Conservation (phyloP, 2,888 invertebrate species). For the Brachyopa scutellaris region DNA sequence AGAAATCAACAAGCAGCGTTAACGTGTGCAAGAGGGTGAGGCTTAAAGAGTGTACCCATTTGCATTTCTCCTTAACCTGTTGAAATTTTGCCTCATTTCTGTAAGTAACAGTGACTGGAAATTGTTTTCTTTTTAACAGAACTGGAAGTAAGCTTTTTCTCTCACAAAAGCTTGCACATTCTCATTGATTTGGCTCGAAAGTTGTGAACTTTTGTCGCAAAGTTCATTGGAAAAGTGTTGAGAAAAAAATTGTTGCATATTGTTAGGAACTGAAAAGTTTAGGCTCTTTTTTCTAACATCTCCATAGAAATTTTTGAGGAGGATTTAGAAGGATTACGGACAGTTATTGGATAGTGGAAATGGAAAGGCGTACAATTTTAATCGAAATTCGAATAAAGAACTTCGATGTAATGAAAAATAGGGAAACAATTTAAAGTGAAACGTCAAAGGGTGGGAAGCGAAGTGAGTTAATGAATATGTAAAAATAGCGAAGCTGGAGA, state of each 20-base stretch:
- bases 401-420: slow-evolving; percentile 3
- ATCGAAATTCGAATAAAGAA: slow-evolving; percentile 33
- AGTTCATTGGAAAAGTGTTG: background rate
- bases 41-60: background rate
- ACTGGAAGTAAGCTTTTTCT: slow-evolving; percentile 40
- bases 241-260: slow-evolving; percentile 26
- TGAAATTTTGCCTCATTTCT: slow-evolving; percentile 8
- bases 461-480: background rate
- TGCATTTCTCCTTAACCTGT: slow-evolving; percentile 37
- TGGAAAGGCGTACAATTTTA: slow-evolving; percentile 19
- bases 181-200: slow-evolving; percentile 15
- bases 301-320: background rate
- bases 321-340: slow-evolving; percentile 10
- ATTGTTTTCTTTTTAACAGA: background rate
- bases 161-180: slow-evolving; percentile 23
- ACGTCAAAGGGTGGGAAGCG: background rate
- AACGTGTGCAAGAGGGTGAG: background rate
- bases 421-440: background rate
- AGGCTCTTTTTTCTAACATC: background rate
- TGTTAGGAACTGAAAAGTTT: background rate
- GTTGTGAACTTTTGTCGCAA: background rate
- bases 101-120: slow-evolving; percentile 25
- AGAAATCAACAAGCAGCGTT: slow-evolving; percentile 45
- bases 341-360: background rate
- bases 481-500: slow-evolving; percentile 1